Base-by-base conservation (phyloP, 2,797 vertebrate species). In the Silurus aristotelis region DNA sequence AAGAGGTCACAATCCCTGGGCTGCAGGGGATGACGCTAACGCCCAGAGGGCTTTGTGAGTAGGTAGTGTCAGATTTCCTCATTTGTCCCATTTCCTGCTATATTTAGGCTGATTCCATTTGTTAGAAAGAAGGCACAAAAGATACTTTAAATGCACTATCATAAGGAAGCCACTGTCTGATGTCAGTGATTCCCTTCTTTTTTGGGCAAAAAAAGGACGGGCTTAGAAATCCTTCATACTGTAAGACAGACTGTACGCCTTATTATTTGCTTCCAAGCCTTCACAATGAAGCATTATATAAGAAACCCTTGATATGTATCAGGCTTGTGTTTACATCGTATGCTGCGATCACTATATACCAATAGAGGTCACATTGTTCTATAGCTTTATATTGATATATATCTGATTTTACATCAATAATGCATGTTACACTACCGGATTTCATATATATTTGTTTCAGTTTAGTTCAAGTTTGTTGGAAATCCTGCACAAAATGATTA, bases 1-100 rank as follows among this genome's bases (percentile, higher is more conserved):
- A 73, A 31, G 25, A 89, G 89, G 89, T 89, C 90, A 86, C 27
- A 85, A 90, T 89, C 90, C 43, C 72, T 77, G 71, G 84, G 77
- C 84, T 71, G 84, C 72, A 79, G 38, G 79, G 84, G 84, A 85
- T 82, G 89, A 87, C 66, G 83, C 46, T 80, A 25, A 84, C 66
- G 68, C 89, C 88, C 85, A 27, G 58, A 66, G 72, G 89, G 83
- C 82, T 73, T 64, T 80, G 56, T 46, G 61, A 71, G 75, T 82
- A 87, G 80, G 73, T 85, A 86, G 87, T 87, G 86, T 91, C 84
- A 71, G 82, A 90, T 90, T 89, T 89, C 90, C 78, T 87, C 80
- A 85, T 85, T 87, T 83, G 87, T 89, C 86, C 86, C 66, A 80
- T 86, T 89, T 89, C 89, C 87, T 89, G 84, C 68, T 76, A 48